Base-by-base conservation (phyloP, 2,113 vertebrate species). In the Nymphicus hollandicus region DNA sequence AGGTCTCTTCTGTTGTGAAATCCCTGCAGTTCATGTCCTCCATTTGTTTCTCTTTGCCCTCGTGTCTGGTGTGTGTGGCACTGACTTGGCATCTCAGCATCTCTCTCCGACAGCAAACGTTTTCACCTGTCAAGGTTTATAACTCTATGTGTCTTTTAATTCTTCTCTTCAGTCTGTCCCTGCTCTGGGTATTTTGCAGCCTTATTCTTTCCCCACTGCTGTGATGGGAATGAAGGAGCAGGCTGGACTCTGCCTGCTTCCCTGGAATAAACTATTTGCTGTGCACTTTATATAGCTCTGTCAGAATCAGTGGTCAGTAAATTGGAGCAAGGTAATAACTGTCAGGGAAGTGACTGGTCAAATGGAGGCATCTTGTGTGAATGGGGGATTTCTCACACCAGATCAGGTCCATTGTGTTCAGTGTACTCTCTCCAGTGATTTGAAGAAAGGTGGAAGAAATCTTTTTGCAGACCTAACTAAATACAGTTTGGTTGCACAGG, bases 51-150 rank as follows among this genome's bases (percentile, higher is more conserved):
- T 72, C 76, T 92, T 69, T 82, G 22, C 80, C 87, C 74, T 70
- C 35, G 68, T 91, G 49, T 85, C 84, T 96, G 68, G 43, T 44
- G 44, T 22, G 35, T 10, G 25, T 96, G 95, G 88, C 86, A 84
- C 77, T 91, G 24, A 93, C 68, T 88, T 74, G 91, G 81, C 78
- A 71, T 93, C 82, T 97, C 91, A 81, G 93, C 70, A 46, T 97
- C 86, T 91, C 68, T 46, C 81, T 93, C 78, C 35, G 87, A 98
- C 94, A 97, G 96, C 66, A 84, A 97, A 91, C 55, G n/a, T 92
- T 95, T 96, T 93, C 89, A 92, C 96, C 95, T 97, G 97, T 97
- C 97, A 97, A 69, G 47, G 72, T 88, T 53, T 85, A 88, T 95
- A 91, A 96, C 95, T 93, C 31, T 72, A 47, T 46, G 55, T 96